Percentiles rank a stretch among this genome's conserved stretches.
phyloP scores from a whole-genome alignment of 2,797 vertebrate species.

The Enteromius afrohamiltoni region DNA sequence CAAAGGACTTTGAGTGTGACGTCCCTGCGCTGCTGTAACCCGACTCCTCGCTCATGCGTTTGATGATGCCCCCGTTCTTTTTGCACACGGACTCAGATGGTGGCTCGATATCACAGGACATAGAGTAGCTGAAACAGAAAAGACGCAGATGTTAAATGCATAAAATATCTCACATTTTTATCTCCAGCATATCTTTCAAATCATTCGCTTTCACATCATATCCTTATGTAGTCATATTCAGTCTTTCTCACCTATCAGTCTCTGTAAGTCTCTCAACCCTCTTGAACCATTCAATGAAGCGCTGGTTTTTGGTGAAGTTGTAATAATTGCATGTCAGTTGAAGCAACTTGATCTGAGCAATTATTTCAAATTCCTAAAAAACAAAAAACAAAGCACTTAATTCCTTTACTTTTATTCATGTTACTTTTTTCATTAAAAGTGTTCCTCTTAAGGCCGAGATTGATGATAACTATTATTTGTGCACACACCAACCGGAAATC shows the following conservation, averaged over 20 bases:
- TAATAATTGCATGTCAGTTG: constrained; percentile 89
- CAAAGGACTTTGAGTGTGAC: constrained; percentile 86
- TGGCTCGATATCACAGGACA: constrained; percentile 86
- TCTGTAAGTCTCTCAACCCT: constrained; percentile 80
- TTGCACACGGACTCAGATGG: constrained; percentile 84
- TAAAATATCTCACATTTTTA: not conserved
- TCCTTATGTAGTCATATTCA: not conserved
- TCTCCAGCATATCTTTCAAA: not conserved
- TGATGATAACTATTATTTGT: not conserved
- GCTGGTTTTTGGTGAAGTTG: constrained; percentile 72
- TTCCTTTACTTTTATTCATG: not conserved
- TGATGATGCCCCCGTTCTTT: constrained; percentile 86
- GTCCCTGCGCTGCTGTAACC: constrained; percentile 73
- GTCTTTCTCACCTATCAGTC: constrained; percentile 77
- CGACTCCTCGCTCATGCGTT: constrained; percentile 89
- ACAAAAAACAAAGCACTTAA: constrained; percentile 2
- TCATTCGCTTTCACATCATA: not conserved
- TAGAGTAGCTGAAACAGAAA: constrained; percentile 75
- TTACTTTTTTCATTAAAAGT: not conserved
- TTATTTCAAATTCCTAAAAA: constrained; percentile 87
- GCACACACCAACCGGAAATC: not conserved
- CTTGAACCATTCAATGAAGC: constrained; percentile 71
- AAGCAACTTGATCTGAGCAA: constrained; percentile 87
- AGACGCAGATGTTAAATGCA: constrained; percentile 2
- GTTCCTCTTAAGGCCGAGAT: not conserved